Conservation (phyloP, 2,888 invertebrate species). For the Hipparchia semele region DNA sequence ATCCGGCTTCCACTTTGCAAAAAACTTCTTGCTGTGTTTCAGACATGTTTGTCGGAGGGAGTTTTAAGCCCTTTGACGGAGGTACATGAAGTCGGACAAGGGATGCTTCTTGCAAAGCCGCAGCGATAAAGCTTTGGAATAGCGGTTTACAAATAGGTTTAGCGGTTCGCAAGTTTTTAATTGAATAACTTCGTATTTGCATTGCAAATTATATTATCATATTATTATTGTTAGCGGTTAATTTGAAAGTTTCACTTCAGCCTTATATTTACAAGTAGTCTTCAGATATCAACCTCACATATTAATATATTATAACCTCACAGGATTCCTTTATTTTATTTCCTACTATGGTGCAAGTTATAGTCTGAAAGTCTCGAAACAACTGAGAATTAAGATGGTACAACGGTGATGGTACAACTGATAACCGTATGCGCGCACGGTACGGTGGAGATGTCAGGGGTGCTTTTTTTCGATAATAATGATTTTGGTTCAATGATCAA, state of each 20-base stretch:
- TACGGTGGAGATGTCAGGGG: not conserved
- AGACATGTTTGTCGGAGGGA: constrained; percentile 34
- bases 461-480: not conserved
- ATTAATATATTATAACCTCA: no score
- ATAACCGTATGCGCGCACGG: no score
- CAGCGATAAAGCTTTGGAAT: constrained; percentile 31
- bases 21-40: constrained; percentile 25
- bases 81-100: constrained; percentile 36
- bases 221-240: constrained; percentile 4
- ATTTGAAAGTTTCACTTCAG: not conserved
- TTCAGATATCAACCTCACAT: not conserved
- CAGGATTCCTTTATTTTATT: not conserved
- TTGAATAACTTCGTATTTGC: constrained; percentile 32
- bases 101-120: constrained; percentile 34
- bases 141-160: constrained; percentile 33
- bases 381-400: no score
- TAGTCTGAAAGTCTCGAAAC: no score
- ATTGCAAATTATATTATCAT: constrained; percentile 18
- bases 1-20: constrained; percentile 26
- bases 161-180: constrained; percentile 35
- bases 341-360: no score
- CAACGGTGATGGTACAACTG: no score
- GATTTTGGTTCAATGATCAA: not conserved
- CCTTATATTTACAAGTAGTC: not conserved
- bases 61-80: constrained; percentile 38